Percentiles rank a stretch among this genome's conserved stretches.
Conservation (phyloP, 2,888 invertebrate genomes). For the Uloborus plumipes region DNA sequence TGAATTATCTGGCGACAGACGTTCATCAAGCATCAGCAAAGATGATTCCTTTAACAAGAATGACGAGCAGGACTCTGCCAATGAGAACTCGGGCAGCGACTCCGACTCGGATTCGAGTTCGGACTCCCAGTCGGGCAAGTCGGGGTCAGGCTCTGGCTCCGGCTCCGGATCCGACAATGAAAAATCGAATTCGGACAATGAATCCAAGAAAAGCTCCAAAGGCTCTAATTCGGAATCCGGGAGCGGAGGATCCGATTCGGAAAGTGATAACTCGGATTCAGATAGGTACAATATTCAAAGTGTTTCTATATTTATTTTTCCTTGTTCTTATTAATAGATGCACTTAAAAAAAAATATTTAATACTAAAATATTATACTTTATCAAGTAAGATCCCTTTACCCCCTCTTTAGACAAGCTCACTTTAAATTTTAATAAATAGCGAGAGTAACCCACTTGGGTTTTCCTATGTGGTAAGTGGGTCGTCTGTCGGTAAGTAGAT, state of each 20-base stretch:
- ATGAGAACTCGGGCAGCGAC: conserved; percentile 74
- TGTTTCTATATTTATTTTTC: neutral
- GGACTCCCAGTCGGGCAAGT: conserved; percentile 43
- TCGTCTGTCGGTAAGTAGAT: too few relatives aligned
- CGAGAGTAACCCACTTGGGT: too few relatives aligned
- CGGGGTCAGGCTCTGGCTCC: conserved; percentile 67
- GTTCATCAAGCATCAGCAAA: conserved; percentile 5
- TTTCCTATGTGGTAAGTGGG: too few relatives aligned
- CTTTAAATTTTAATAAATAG: too few relatives aligned
- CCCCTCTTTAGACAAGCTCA: too few relatives aligned
- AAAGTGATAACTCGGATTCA: conserved; percentile 69
- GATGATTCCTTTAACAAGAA: too few relatives aligned
- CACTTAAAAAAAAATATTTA: too few relatives aligned
- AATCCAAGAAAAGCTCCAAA: conserved; percentile 33
- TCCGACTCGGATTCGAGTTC: conserved; percentile 68
- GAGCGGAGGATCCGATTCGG: conserved; percentile 14
- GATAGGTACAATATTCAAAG: conserved; percentile 68
- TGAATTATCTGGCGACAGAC: conserved; percentile 17
- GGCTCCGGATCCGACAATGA: conserved; percentile 57
- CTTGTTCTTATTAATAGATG: too few relatives aligned
- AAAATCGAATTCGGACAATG: conserved; percentile 47
- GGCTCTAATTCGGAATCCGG: conserved; percentile 65
- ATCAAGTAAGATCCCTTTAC: too few relatives aligned
- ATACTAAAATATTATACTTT: too few relatives aligned
- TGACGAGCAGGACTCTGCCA: conserved; percentile 19